These are phyloP conservation scores for Cricetomys ansorgei DNA, from an alignment of 2,113 vertebrate genomes.

Conservation along the genomic window DNA sequence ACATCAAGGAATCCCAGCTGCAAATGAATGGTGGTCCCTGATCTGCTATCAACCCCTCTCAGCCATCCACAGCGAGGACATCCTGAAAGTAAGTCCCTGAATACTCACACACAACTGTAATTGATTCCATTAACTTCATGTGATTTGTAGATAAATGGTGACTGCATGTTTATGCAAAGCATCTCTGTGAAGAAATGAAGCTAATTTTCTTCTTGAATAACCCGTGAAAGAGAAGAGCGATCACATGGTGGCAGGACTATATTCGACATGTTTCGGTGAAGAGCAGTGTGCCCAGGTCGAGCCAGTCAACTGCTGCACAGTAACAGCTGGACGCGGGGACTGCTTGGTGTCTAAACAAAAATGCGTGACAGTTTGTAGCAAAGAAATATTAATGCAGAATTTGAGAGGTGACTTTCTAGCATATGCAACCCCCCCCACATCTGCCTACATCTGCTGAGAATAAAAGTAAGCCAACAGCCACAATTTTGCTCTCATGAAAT, in stretches of 20 bases:
- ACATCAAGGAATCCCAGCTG: slow-evolving; percentile 77
- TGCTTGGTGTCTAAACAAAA: slow-evolving; percentile 58
- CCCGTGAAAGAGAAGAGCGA: slow-evolving; percentile 54
- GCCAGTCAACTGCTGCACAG: slow-evolving; percentile 44
- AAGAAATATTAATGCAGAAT: not conserved
- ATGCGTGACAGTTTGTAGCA: slow-evolving; percentile 29
- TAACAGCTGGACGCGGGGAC: slow-evolving; percentile 55
- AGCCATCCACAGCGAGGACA: slow-evolving; percentile 54
- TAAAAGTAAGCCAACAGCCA: not conserved
- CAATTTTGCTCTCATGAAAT: not conserved
- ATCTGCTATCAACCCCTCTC: slow-evolving; percentile 45
- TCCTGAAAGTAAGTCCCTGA: slow-evolving; percentile 39
- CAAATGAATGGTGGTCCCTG: slow-evolving; percentile 62
- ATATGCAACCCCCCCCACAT: not conserved
- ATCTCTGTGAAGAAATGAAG: slow-evolving; percentile 68
- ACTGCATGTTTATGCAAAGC: slow-evolving; percentile 75
- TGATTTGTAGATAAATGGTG: slow-evolving; percentile 68
- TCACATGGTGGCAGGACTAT: not conserved
- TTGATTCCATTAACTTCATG: slow-evolving; percentile 72
- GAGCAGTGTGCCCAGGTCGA: slow-evolving; percentile 29
- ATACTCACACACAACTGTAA: slow-evolving; percentile 61
- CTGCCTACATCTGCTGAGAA: not conserved
- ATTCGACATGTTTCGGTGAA: not conserved
- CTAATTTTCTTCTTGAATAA: slow-evolving; percentile 80
- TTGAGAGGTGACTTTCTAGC: not conserved